phyloP scores from a whole-genome alignment of 2,797 vertebrate genomes.

The Salarias fasciatus region DNA sequence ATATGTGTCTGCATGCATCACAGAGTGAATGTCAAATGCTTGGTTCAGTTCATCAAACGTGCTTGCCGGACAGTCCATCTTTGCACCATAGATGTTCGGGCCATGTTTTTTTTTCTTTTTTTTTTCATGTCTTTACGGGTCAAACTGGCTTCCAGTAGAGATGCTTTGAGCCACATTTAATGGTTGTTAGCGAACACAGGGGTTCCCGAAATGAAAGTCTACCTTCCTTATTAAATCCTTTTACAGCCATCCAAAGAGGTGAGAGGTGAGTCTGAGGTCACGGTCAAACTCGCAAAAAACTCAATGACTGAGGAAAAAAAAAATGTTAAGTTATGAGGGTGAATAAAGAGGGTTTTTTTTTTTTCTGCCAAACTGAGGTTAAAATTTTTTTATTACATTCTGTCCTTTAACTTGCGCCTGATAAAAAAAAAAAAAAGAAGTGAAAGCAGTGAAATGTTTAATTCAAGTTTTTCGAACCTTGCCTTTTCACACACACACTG shows the following conservation, averaged over 20 bases:
- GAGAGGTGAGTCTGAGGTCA: slow-evolving; percentile 1
- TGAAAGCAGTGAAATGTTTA: slow-evolving; percentile 1
- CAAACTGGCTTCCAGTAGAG: neutral
- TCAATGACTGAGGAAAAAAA: too few relatives aligned
- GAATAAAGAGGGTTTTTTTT: neutral
- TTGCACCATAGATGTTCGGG: neutral
- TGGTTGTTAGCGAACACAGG: slow-evolving; percentile 1
- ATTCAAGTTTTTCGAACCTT: neutral
- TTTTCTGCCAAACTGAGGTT: neutral
- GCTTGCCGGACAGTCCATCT: neutral
- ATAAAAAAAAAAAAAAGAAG: too few relatives aligned
- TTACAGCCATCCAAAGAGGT: neutral
- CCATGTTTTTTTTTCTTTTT: neutral
- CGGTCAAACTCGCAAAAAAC: neutral
- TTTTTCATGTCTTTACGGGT: neutral
- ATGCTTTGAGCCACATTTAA: slow-evolving; percentile 3
- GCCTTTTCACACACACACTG: neutral
- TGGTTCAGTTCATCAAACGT: slow-evolving; percentile 2
- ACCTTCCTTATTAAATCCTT: slow-evolving; percentile 13
- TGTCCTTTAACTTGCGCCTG: slow-evolving; percentile 23
- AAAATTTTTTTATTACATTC: neutral
- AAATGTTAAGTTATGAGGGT: neutral
- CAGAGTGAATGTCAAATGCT: slow-evolving; percentile 14
- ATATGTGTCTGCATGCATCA: slow-evolving; percentile 6
- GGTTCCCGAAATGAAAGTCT: too few relatives aligned